Evolutionary conservation across 2,113 vertebrate genomes (phyloP).

Genomic region (Gyps fulvus): DNA sequence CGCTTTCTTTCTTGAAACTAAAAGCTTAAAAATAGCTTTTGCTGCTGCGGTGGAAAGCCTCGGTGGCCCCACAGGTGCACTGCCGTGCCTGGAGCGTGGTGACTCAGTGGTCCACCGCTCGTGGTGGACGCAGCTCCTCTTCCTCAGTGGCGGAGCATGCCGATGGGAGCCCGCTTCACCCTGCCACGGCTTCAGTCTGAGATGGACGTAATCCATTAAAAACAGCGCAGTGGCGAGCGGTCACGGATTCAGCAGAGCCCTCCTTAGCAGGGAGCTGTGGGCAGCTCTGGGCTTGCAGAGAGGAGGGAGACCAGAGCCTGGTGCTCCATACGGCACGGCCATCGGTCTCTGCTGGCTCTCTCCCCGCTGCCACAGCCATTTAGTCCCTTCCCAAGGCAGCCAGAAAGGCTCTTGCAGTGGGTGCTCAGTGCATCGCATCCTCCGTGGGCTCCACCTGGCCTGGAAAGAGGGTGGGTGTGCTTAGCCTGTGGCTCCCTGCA

Average conservation of each 20-base stretch:
- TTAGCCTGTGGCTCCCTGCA: not conserved
- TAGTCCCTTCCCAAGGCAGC: not conserved
- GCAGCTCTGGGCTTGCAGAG: not conserved
- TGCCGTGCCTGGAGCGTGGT: not conserved
- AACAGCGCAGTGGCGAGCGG: not conserved
- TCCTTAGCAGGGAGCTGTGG: not conserved
- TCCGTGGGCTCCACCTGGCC: not conserved
- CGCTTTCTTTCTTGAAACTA: not conserved
- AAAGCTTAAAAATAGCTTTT: not conserved
- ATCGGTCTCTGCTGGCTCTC: not conserved
- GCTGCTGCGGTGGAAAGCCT: not conserved
- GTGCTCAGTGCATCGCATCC: not conserved
- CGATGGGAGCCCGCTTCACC: not conserved
- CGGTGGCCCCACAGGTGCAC: not conserved
- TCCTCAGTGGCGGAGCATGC: not conserved
- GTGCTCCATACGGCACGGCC: fast-evolving
- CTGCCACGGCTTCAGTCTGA: not conserved
- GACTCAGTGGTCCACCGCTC: not conserved
- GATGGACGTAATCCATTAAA: not conserved
- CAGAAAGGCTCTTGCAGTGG: not conserved
- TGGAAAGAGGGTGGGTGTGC: not conserved
- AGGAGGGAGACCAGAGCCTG: not conserved
- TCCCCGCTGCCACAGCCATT: not conserved
- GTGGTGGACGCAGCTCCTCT: not conserved
- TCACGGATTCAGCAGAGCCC: not conserved